These are phyloP conservation scores for Pachliopta kotzebuea DNA, from an alignment of 2,888 invertebrate species.

Conservation along the genomic window DNA sequence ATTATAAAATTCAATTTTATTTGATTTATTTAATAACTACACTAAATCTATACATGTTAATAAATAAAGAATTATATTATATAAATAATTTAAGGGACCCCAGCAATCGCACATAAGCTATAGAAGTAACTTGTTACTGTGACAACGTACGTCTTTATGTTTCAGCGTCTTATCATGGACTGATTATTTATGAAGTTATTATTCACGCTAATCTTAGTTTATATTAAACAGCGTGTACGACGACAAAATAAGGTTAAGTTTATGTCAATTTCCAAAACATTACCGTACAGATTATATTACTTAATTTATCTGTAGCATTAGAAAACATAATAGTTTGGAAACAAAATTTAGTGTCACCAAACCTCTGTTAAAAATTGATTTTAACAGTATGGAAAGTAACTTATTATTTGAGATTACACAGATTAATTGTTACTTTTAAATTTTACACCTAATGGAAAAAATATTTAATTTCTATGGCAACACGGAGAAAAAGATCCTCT, in stretches of 20 bases:
- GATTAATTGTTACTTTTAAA: no score
- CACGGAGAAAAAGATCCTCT: no score
- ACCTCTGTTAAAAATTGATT: no score
- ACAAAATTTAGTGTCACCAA: neutral
- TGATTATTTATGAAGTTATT: constrained; percentile 28
- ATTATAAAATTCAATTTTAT: neutral
- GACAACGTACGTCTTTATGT: constrained; percentile 20
- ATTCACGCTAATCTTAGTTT: constrained; percentile 26
- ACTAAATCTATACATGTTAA: neutral
- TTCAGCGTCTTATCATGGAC: constrained; percentile 24
- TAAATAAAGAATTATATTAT: neutral
- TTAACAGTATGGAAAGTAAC: no score
- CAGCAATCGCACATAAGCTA: constrained; percentile 17
- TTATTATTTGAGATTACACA: no score
- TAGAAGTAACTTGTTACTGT: constrained; percentile 17
- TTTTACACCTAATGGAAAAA: no score
- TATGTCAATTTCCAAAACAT: constrained; percentile 24
- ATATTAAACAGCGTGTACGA: constrained; percentile 15
- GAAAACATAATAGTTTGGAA: neutral
- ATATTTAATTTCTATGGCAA: no score
- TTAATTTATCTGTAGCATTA: neutral
- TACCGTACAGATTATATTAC: constrained; percentile 9
- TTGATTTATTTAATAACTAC: neutral
- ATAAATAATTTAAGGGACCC: neutral
- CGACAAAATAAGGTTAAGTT: constrained; percentile 29